These are phyloP conservation scores for Stratiomys singularior DNA, from an alignment of 2,888 invertebrate species.

Conservation along the genomic window DNA sequence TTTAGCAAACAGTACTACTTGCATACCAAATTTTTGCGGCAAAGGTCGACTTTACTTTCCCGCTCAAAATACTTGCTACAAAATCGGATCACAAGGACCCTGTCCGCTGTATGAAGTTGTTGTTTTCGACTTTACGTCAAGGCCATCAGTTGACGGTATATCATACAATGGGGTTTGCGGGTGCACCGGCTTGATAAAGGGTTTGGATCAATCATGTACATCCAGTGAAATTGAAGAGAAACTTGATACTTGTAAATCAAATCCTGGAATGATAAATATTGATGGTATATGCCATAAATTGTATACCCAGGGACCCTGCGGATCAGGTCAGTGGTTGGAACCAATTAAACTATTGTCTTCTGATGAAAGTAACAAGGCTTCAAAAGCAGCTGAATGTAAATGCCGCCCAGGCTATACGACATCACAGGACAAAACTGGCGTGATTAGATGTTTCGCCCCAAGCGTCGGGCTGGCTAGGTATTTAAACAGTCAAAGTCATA, in stretches of 20 bases:
- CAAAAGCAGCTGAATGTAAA: constrained; percentile 70
- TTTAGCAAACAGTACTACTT: constrained; percentile 75
- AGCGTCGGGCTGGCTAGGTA: constrained; percentile 73
- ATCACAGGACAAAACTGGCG: constrained; percentile 58
- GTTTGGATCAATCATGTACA: constrained; percentile 63
- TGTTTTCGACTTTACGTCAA: constrained; percentile 81
- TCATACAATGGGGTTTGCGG: constrained; percentile 86
- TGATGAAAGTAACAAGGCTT: constrained; percentile 41
- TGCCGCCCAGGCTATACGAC: constrained; percentile 75
- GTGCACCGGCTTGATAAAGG: constrained; percentile 69
- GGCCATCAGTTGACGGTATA: constrained; percentile 82
- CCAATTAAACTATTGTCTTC: constrained; percentile 65
- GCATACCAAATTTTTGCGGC: constrained; percentile 77
- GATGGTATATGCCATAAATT: constrained; percentile 79
- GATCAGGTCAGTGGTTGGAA: constrained; percentile 76
- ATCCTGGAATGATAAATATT: constrained; percentile 73
- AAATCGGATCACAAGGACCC: constrained; percentile 81
- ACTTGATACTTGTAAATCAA: constrained; percentile 68
- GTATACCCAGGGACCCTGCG: constrained; percentile 82
- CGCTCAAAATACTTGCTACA: constrained; percentile 77
- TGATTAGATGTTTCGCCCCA: constrained; percentile 71
- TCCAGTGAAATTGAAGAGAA: constrained; percentile 53
- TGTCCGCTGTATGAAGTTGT: constrained; percentile 79
- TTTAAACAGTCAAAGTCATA: constrained; percentile 67
- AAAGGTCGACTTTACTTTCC: constrained; percentile 82